Evolutionary conservation across 2,113 vertebrate species (phyloP), one percentile per base, ranked within the genome.

Genomic region (Gymnorhina tibicen): DNA sequence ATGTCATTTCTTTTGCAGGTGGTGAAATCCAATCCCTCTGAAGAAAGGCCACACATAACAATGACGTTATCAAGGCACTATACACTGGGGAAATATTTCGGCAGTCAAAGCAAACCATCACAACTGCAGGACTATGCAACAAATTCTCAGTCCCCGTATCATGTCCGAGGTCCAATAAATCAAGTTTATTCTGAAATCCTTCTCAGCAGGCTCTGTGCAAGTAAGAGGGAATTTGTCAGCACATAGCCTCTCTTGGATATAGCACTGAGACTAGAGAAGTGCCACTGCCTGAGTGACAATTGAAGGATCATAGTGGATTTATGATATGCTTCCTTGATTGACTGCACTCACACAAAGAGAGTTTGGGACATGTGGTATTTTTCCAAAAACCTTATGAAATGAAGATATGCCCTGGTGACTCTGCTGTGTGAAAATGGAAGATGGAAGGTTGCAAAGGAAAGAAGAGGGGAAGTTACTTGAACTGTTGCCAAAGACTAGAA

Each of bases 171-270:
- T 85, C 98, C 99, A 66, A 98, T 99, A 86, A 99, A 99, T 98
- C 98, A 98, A 96, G 98, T 99, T 92, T 99, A 98, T 98, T 99
- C 99, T 60, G 99, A 99, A 98, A 99, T 99, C 97, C 98, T 99
- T 93, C 98, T 99, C 94, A 99, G 99, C 97, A 98, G 99, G 95
- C 97, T 99, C 85, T 99, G 99, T 97, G 93, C 93, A 21, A 95
- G 66, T 56, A 91, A 63, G 91, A 94, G 73, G 58, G 90, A 88
- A n/a, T 87, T 84, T 84, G 88, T 47, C 82, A 83, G 85, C 78
- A 93, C 82, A n/a, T 89, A 95, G 44, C 55, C 58, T 87, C 53
- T 37, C 78, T 76, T 69, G 96, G 76, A 86, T 47, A 26, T 30
- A 86, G 41, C 7, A 3, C 58, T 13, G 9, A 53, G 84, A 52